Base-by-base conservation (phyloP, 2,888 invertebrate genomes). In the Colostygia pectinataria region DNA sequence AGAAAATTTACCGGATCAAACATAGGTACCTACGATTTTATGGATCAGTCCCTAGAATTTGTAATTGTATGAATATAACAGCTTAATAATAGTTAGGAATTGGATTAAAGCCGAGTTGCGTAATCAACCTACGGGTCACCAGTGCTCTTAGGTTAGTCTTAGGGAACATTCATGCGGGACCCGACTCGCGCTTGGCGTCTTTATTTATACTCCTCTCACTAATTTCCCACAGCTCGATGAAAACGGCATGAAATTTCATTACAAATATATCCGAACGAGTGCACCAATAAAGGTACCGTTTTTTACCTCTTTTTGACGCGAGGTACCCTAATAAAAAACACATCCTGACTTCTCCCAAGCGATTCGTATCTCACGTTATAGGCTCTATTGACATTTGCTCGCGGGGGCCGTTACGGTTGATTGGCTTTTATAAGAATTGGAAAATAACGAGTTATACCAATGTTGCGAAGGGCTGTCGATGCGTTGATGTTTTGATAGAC, bases 401-500 rank as follows among this genome's bases (percentile, higher is more conserved):
- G 62, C 63, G 70, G 69, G 71, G 69, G 65, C 59, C 66, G 72
- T 74, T 73, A 63, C 68, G 68, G 71, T 65, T 76, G 82, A 82
- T 82, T 80, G 80, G 77, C 78, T 80, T 78, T 83, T 73, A 80
- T 71, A 78, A 78, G 77, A 79, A 78, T 80, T 76, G 77, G 72
- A 66, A 72, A 73, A 74, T 78, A 78, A 78, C 73, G 68, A 63
- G 67, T 56, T 55, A 59, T 61, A 42, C 23, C 36, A 13, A 33
- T 40, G 18, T 23, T 34, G 32, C 3, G 20, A 20, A 34, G 39
- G 47, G 45, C 32, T 24, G 43, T 20, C 43, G 37, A 37, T 8
- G 31, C 15, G 10, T 7, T 4, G 34, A 31, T 34, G 23, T 34
- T 34, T 34, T 32, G 46, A 40, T 24, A 32, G 33, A 34, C 28